Evolutionary conservation across 2,888 invertebrate species (phyloP), one percentile per base, ranked within the genome.

Genomic region (Lithophane leautieri): DNA sequence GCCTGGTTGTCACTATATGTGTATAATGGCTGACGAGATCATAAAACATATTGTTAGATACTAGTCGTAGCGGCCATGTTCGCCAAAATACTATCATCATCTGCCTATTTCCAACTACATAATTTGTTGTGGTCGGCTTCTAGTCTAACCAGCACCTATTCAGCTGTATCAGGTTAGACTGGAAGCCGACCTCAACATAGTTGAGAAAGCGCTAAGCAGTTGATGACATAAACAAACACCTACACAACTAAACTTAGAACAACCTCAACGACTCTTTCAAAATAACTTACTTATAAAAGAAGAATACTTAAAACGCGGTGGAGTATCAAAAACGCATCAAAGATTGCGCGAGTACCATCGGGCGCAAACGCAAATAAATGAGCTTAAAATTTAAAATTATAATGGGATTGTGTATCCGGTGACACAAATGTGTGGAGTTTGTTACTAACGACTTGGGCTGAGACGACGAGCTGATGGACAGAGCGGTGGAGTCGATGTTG

Each of bases 351-450:
- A 86, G 91, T 90, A 90, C 89, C 94, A 95, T 95, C 94, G 94
- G 93, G 92, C 91, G 91, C 89, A 91, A 93, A 94, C 94, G 93
- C 94, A 95, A 96, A 96, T 95, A 95, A 94, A 95, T 95, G 95
- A 93, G 95, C 94, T 94, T 94, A 95, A 94, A 95, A 96, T 96
- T 96, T 96, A 96, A 96, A 96, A 96, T 96, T 96, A 96, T 96
- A 96, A 96, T 96, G 93, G 96, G 95, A 93, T 95, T 95, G 96
- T 95, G 96, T 96, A 96, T 96, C 96, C 96, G 96, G 96, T 96
- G 96, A 96, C 96, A 96, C 94, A 96, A 96, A 96, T 96, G 96
- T 96, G 96, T 95, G 93, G 96, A 96, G 96, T 96, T 96, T 96
- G 96, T 96, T 96, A 95, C 96, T 96, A 96, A 96, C 96, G 96